These are phyloP conservation scores for Fragum sueziense DNA, from an alignment of 2,888 invertebrate genomes.

Conservation along the genomic window DNA sequence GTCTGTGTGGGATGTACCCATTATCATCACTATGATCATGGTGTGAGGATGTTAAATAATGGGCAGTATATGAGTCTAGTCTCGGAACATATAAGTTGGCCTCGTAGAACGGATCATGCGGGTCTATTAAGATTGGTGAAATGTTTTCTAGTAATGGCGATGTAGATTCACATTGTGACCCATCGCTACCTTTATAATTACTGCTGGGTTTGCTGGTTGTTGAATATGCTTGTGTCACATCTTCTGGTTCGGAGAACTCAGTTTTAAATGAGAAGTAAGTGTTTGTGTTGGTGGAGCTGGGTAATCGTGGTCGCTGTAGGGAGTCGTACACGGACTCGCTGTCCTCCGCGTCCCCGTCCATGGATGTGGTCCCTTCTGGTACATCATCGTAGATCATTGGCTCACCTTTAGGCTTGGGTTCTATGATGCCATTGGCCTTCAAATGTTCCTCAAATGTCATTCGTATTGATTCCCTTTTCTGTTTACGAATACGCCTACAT, in stretches of 20 bases:
- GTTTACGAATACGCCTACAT: slow-evolving; percentile 64
- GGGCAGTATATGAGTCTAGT: slow-evolving; percentile 37
- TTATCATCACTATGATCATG: slow-evolving; percentile 35
- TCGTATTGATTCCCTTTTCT: slow-evolving; percentile 68
- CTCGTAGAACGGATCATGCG: slow-evolving; percentile 63
- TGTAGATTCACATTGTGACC: slow-evolving; percentile 75
- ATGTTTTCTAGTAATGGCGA: slow-evolving; percentile 73
- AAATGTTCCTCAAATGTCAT: slow-evolving; percentile 75
- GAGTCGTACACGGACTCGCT: slow-evolving; percentile 57
- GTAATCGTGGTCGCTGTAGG: slow-evolving; percentile 47
- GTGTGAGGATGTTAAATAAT: slow-evolving; percentile 38
- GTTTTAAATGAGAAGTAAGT: slow-evolving; percentile 78
- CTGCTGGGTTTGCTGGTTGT: slow-evolving; percentile 59
- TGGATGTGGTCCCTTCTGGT: slow-evolving; percentile 47
- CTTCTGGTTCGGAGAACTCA: slow-evolving; percentile 72
- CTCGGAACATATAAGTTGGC: slow-evolving; percentile 55
- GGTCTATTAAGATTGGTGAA: slow-evolving; percentile 67
- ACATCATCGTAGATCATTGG: slow-evolving; percentile 52
- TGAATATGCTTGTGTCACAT: slow-evolving; percentile 67
- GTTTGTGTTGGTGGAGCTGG: slow-evolving; percentile 66
- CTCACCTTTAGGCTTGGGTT: slow-evolving; percentile 60
- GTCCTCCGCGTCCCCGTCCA: slow-evolving; percentile 52
- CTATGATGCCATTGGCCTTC: slow-evolving; percentile 69
- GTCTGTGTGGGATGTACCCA: slow-evolving; percentile 32
- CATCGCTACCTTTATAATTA: slow-evolving; percentile 64